Evolutionary conservation across 2,797 vertebrate genomes (phyloP), one percentile per base, ranked within the genome.

Genomic region (Rhodeus uyekii): DNA sequence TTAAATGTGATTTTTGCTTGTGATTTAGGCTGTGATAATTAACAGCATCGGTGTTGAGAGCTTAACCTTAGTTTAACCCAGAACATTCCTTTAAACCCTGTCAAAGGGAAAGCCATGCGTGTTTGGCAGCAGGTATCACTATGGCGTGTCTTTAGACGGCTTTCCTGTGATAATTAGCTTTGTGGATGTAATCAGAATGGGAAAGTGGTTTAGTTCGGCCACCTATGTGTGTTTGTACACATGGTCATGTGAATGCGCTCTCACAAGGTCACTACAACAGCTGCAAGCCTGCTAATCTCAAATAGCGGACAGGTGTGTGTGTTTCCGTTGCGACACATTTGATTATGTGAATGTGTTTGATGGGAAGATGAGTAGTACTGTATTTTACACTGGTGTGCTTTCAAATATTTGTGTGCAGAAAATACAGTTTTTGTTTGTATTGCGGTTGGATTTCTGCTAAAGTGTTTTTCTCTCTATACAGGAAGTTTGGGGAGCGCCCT

Each of bases 401-500:
- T 61, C 60, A 64, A 36, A 48, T 81, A 58, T 55, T 42, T 83
- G 44, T 81, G 39, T 63, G 71, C 75, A 38, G n/a, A 63, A 58
- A 68, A 76, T 22, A 19, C 18, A 61, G 78, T 78, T 85, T 74
- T 72, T 86, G 75, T 80, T 83, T 84, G 46, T 75, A 53, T 39
- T 85, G 80, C 74, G 78, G 72, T 90, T 83, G 86, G 87, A 86
- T 87, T 86, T 82, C 76, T 34, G 29, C 64, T 83, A 64, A 87
- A 53, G 58, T 58, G 64, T 78, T 89, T 90, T 83, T 78, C 34
- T 64, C 24, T 87, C 85, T 83, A 90, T 94, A 83, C 94, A 99
- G 98, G 96, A 99, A 99, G 96, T 99, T 98, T 91, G 97, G 97
- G 95, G 98, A 99, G 96, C 95, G 96, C 94, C 98, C 97, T 95